These are phyloP conservation scores for Threskiornis aethiopicus DNA, from an alignment of 2,797 vertebrate species.

Conservation along the genomic window DNA sequence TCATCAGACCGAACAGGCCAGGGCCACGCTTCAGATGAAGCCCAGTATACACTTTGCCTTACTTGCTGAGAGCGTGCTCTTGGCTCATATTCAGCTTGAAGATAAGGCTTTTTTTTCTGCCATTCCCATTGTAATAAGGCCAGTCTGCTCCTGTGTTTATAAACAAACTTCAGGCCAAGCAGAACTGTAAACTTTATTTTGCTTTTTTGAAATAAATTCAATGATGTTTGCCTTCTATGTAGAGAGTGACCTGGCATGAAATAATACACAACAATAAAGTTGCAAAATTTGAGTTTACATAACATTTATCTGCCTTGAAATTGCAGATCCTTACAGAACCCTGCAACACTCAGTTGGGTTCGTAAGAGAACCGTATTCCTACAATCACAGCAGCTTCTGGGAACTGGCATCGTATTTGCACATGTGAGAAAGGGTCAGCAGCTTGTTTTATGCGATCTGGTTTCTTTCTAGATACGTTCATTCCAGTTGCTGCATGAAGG, in stretches of 20 bases:
- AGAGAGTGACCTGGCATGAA: not conserved
- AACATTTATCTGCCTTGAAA: slow-evolving; percentile 20
- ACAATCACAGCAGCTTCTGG: slow-evolving; percentile 27
- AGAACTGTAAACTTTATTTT: slow-evolving; percentile 26
- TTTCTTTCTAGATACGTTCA: slow-evolving; percentile 49
- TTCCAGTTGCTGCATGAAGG: not conserved
- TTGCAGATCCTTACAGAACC: not conserved
- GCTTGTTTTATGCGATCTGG: slow-evolving; percentile 48
- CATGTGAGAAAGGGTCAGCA: slow-evolving; percentile 65
- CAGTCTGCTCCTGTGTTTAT: slow-evolving; percentile 17
- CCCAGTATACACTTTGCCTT: not conserved
- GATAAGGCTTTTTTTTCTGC: not conserved
- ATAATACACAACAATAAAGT: not conserved
- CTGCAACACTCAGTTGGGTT: not conserved
- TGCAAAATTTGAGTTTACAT: slow-evolving; percentile 1
- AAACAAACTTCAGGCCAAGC: not conserved
- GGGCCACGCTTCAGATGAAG: not conserved
- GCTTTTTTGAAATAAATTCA: not conserved
- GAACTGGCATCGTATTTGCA: slow-evolving; percentile 56
- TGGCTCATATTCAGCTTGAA: not conserved
- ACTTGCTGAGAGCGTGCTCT: not conserved
- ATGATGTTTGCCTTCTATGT: slow-evolving; percentile 1
- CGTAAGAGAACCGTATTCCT: not conserved
- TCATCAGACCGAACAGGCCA: not conserved
- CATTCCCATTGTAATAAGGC: not conserved